phyloP scores from a whole-genome alignment of 2,888 invertebrate genomes.

The Protophormia terraenovae region DNA sequence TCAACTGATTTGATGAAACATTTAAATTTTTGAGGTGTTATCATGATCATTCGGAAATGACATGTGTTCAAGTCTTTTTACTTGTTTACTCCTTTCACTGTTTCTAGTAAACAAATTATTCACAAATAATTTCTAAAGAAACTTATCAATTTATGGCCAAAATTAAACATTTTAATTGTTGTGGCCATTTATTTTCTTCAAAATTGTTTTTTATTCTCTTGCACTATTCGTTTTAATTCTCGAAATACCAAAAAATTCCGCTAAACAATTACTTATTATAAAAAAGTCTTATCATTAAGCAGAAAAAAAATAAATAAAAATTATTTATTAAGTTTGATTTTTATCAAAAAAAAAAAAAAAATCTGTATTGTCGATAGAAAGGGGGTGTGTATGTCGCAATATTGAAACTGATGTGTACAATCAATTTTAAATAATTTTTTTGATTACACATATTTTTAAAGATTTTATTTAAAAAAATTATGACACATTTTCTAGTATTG shows the following conservation, averaged over 20 bases:
- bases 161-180: neutral
- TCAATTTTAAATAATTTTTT: neutral
- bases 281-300: neutral
- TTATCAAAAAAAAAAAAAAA: neutral
- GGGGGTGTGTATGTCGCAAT: neutral
- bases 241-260: neutral
- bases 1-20: too few species aligned
- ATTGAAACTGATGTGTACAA: neutral
- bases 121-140: neutral
- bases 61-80: neutral
- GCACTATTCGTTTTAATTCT: too few species aligned
- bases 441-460: neutral
- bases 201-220: neutral
- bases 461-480: neutral
- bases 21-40: neutral
- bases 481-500: neutral
- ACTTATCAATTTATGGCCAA: neutral
- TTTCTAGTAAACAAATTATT: neutral
- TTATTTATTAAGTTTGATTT: neutral
- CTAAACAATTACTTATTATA: neutral
- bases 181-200: neutral
- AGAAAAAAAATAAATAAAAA: too few species aligned
- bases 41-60: neutral
- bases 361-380: neutral
- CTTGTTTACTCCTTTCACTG: neutral